Conservation (phyloP, 2,113 vertebrate species). For the Neomonachus schauinslandi region DNA sequence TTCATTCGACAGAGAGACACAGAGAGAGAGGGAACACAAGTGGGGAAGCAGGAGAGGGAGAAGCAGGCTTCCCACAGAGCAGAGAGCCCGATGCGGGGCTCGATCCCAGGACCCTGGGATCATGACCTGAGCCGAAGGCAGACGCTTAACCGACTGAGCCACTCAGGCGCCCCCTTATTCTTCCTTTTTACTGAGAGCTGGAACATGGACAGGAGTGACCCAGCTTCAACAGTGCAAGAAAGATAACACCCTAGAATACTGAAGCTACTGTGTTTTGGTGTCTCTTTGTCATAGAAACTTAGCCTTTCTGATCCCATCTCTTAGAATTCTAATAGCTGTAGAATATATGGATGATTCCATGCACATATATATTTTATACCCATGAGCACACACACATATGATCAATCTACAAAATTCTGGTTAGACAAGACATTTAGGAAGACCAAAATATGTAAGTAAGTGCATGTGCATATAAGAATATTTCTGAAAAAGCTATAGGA, state of each 20-base stretch:
- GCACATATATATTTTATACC: background rate
- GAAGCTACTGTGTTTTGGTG: background rate
- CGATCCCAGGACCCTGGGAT: too few relatives aligned
- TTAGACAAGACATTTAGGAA: constrained; percentile 7
- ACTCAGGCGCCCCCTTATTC: background rate
- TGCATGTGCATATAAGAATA: background rate
- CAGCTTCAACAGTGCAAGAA: background rate
- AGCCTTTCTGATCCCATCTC: background rate
- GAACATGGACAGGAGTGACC: background rate
- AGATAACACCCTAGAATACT: background rate
- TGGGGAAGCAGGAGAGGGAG: too few relatives aligned
- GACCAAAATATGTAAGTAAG: background rate
- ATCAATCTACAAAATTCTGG: background rate
- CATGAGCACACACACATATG: background rate
- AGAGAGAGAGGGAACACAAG: too few relatives aligned
- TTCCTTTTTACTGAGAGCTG: background rate
- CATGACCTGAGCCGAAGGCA: too few relatives aligned
- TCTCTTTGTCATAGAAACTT: background rate
- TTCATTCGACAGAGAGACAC: too few relatives aligned
- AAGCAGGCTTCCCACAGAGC: too few relatives aligned
- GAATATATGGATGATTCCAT: background rate
- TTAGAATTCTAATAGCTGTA: background rate
- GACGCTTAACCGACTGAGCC: too few relatives aligned
- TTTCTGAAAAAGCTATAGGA: background rate
- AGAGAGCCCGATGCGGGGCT: too few relatives aligned